Evolutionary conservation across 35 echinoderm and acorn worm genomes (phyloP), one percentile per base, ranked within the genome.

Genomic region (Heliocidaris tuberculata): DNA sequence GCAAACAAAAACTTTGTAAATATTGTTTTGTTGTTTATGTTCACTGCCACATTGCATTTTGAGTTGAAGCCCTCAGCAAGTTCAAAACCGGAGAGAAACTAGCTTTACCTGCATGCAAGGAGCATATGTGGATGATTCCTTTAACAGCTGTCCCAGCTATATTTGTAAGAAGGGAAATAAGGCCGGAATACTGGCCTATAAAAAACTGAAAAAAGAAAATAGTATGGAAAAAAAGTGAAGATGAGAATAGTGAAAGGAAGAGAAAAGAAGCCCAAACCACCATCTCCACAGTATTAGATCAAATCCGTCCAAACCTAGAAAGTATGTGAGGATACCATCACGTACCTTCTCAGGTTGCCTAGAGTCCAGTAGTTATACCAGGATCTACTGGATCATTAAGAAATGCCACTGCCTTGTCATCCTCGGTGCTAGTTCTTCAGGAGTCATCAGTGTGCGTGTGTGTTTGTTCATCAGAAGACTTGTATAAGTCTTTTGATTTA

Each of bases 301-400:
- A n/a, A 78, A 78, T 78, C 65, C 65, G 65, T 78, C 65, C 65
- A 78, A 78, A 78, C 65, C 65, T 78, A 78, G 65, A n/a, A 78
- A 78, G 65, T 78, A 78, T 78, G 65, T n/a, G 65, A 78, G 65
- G 65, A 21, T 5, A 19, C 7, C 65, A 78, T 78, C 65, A n/a
- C 7, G 27, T 78, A 78, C 65, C 27, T 78, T 78, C 65, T 78
- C 27, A 27, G 65, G 65, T 78, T 78, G 27, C 65, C 65, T 19
- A 27, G 65, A 21, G 27, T 78, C 65, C 65, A 78, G 65, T 78
- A 21, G 19, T 78, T 78, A 19, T n/a, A 29, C 65, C 4, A 6
- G 27, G 7, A 78, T 8, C 7, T n/a, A 78, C 21, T 78, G 65
- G 65, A 78, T 19, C 65, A 3, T 27, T 24, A 27, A n/a, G 65